Evolutionary conservation across 2,797 vertebrate genomes (phyloP).

Genomic region (Avahi laniger): DNA sequence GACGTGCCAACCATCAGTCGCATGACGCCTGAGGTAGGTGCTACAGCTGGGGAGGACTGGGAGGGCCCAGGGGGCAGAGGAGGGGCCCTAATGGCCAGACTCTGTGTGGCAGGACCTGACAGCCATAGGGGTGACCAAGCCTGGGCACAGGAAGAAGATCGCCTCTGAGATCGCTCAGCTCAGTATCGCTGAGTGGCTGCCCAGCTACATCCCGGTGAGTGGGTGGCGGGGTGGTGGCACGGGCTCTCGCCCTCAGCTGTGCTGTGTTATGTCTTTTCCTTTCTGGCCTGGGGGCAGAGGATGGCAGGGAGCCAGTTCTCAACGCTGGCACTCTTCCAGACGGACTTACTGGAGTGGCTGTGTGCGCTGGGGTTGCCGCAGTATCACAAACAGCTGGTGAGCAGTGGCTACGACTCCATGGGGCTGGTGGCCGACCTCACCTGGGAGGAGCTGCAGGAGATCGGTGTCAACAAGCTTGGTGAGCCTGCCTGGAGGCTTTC

Average conservation of each 20-base stretch:
- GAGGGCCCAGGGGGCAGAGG: neutral
- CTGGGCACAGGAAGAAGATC: conserved; percentile 97
- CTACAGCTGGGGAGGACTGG: neutral
- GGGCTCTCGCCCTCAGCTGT: neutral
- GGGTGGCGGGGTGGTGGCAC: rapidly evolving
- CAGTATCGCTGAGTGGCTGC: conserved; percentile 96
- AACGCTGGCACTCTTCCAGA: conserved; percentile 76
- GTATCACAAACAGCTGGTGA: conserved; percentile 93
- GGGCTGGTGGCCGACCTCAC: conserved; percentile 95
- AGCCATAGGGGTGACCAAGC: conserved; percentile 97
- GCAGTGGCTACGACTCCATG: conserved; percentile 97
- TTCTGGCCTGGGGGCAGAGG: neutral
- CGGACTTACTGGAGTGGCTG: conserved; percentile 93
- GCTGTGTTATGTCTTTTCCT: neutral
- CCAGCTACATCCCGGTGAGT: conserved; percentile 94
- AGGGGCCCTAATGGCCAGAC: neutral
- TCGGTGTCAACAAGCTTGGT: conserved; percentile 97
- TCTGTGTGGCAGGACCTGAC: conserved; percentile 91
- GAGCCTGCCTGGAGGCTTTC: neutral
- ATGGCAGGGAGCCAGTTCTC: neutral
- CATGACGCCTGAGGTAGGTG: conserved; percentile 96
- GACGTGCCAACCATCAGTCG: conserved; percentile 98
- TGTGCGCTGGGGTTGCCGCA: conserved; percentile 93
- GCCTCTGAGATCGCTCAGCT: conserved; percentile 95
- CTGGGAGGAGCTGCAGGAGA: conserved; percentile 98